Base-by-base conservation (phyloP, 2,113 vertebrate species). In the Paramormyrops kingsleyae region DNA sequence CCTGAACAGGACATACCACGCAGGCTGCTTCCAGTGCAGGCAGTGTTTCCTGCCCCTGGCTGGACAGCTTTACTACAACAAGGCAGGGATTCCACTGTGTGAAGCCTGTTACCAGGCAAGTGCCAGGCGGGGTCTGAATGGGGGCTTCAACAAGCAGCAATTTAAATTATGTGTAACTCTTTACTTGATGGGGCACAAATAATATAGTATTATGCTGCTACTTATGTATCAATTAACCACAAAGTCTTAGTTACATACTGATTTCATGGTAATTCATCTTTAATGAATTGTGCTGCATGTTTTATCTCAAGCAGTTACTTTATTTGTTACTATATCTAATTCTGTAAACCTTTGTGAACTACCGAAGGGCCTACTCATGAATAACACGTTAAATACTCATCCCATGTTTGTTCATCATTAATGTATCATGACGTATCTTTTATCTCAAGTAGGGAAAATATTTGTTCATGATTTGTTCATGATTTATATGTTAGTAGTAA, bases 41-140 rank as follows among this genome's bases (percentile, higher is more conserved):
- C 95, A 93, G 2, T 99, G 98, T 92, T 95, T 94, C 47, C 88
- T 92, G 31, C 95, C 94, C 35, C 95, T 99, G 92, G 97, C 96
- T 0, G 97, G 97, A 1, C 96, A 98, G 96, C 93, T 93, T 49
- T 99, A 97, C 94, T 99, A 97, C 95, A 98, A 98, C 90, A 97
- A 95, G 88, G 97, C 97, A 0, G 98, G 97, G 4, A 95, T 96
- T 44, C 98, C 98, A 0, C 94, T 94, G 0, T 99, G 98, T 1
- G 96, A 97, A 0, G 59, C 94, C 90, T 99, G 98, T 93, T 97
- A 99, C 95, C 96, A 97, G 97, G 98, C 99, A 94, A 2, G 42
- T 89, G 27, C n/a, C 8, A 88, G 1, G 35, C 2, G 0, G 24
- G 46, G 5, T 9, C n/a, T 53, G 42, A 39, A 19, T 85, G 46